A percentile compares a stretch with the other conserved stretches of the same genome.
Evolutionary conservation across 2,113 vertebrate species (phyloP).

Genomic region (Forbesichthys agassizii): DNA sequence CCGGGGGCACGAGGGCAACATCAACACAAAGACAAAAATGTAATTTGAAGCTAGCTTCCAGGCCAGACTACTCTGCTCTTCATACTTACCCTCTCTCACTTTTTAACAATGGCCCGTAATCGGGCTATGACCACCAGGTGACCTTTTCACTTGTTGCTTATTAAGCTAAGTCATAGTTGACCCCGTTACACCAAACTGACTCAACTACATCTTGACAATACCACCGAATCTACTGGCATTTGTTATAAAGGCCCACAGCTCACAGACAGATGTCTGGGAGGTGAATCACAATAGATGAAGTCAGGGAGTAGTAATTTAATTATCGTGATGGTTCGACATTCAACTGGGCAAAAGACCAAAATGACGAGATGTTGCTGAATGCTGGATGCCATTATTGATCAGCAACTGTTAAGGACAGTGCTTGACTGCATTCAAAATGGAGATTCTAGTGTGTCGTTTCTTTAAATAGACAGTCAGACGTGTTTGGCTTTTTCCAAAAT

Average conservation of each 20-base stretch:
- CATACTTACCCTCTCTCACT: slow-evolving; percentile 53
- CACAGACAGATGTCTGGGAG: slow-evolving; percentile 49
- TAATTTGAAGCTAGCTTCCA: slow-evolving; percentile 65
- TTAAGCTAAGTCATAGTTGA: slow-evolving; percentile 43
- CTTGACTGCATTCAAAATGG: neutral
- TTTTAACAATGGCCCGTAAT: slow-evolving; percentile 59
- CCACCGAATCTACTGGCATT: too few species aligned
- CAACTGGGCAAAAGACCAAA: slow-evolving; percentile 53
- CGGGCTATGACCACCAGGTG: slow-evolving; percentile 55
- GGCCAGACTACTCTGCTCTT: slow-evolving; percentile 56
- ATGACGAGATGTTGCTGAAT: slow-evolving; percentile 58
- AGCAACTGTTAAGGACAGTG: slow-evolving; percentile 25
- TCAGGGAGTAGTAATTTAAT: slow-evolving; percentile 68
- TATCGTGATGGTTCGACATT: slow-evolving; percentile 60
- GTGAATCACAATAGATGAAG: slow-evolving; percentile 63
- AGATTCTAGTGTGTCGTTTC: neutral
- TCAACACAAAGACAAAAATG: slow-evolving; percentile 74
- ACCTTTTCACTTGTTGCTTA: slow-evolving; percentile 60
- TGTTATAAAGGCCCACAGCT: slow-evolving; percentile 17
- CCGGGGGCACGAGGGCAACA: slow-evolving; percentile 63
- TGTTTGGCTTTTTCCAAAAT: slow-evolving; percentile 8
- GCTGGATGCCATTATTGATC: slow-evolving; percentile 45
- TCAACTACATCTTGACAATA: slow-evolving; percentile 6
- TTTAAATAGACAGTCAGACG: neutral
- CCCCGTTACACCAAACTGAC: slow-evolving; percentile 20